phyloP scores from a whole-genome alignment of 1,140 invertebrate species.

The Nebria ingens region DNA sequence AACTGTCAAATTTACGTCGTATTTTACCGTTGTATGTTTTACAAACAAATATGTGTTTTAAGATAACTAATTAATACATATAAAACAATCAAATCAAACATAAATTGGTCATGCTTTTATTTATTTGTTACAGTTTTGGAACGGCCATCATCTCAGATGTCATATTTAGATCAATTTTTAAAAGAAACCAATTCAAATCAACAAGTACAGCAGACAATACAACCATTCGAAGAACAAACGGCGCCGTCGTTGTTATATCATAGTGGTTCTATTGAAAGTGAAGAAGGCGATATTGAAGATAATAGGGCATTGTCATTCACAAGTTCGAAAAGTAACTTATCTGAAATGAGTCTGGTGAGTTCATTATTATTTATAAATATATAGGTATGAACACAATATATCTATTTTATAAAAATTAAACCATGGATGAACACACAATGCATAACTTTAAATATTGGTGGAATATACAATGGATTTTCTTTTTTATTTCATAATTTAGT shows the following conservation, averaged over 20 bases:
- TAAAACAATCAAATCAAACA: no score
- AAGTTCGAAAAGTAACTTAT: slow-evolving; percentile 74
- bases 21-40: slow-evolving; percentile 1
- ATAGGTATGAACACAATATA: no score
- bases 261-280: slow-evolving; percentile 56
- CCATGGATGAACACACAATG: no score
- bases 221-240: slow-evolving; percentile 24
- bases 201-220: slow-evolving; percentile 20
- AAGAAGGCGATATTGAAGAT: slow-evolving; percentile 67
- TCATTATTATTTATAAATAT: slow-evolving; percentile 2
- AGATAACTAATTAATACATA: no score
- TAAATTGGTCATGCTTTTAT: no score
- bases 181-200: slow-evolving; percentile 52
- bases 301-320: slow-evolving; percentile 63
- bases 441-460: no score
- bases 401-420: no score
- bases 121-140: slow-evolving; percentile 63
- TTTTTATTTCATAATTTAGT: no score
- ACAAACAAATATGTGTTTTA: not conserved
- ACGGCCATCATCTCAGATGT: slow-evolving; percentile 77
- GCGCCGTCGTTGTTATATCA: slow-evolving; percentile 30
- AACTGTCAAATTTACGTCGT: no score
- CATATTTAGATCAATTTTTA: slow-evolving; percentile 78
- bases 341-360: slow-evolving; percentile 67
- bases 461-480: no score